phyloP scores from a whole-genome alignment of 2,888 invertebrate species.

The Drosophila crucigera region DNA sequence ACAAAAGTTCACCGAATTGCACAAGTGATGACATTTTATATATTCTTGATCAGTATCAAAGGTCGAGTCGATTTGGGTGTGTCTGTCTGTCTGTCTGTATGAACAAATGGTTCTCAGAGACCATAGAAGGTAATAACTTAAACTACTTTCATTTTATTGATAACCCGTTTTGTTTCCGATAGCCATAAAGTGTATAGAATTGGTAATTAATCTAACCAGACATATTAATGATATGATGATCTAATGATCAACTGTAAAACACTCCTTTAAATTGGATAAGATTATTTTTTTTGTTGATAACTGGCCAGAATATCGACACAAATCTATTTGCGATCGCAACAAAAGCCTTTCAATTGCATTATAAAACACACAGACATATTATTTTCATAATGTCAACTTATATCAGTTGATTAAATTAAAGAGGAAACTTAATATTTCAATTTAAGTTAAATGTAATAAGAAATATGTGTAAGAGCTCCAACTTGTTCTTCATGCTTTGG shows the following conservation, averaged over 20 bases:
- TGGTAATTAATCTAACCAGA: not conserved
- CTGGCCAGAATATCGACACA: not conserved
- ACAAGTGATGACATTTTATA: not conserved
- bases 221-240: too few species aligned
- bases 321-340: not conserved
- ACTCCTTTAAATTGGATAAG: not conserved
- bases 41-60: not conserved
- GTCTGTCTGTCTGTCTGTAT: not conserved
- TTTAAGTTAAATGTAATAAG: not conserved
- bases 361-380: not conserved
- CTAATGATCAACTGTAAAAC: not conserved
- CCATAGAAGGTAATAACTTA: not conserved
- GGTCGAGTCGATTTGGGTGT: not conserved
- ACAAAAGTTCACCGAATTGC: not conserved
- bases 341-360: too few species aligned
- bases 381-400: not conserved
- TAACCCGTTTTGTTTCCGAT: not conserved
- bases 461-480: not conserved
- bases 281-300: too few species aligned
- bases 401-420: not conserved
- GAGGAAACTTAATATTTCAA: not conserved
- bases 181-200: not conserved
- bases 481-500: too few species aligned
- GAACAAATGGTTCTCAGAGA: too few species aligned
- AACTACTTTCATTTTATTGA: not conserved